Percentiles rank a stretch among this genome's conserved stretches.
Evolutionary conservation across 2,113 vertebrate genomes (phyloP).

Genomic region (Phylloscopus trochiloides): DNA sequence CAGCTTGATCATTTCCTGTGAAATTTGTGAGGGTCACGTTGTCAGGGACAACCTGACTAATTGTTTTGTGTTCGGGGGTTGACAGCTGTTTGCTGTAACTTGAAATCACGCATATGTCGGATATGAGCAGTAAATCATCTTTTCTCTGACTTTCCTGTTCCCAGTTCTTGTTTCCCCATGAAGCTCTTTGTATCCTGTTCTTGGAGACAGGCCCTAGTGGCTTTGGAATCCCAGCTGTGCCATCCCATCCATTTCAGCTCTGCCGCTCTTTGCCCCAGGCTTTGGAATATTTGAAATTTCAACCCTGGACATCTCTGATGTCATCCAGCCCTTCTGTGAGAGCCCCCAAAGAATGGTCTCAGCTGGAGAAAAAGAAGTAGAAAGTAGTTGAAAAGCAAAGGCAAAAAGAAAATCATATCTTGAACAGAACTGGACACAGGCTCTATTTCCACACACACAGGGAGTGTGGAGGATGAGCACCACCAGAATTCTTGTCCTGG

Average conservation of each 20-base stretch:
- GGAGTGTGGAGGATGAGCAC: neutral
- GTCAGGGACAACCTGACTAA: constrained; percentile 23
- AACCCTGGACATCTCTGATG: neutral
- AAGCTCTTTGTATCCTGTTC: neutral
- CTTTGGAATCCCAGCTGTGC: constrained; percentile 36
- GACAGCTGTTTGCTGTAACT: constrained; percentile 49
- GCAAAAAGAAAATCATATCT: neutral
- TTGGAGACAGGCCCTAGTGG: neutral
- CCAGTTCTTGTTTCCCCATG: neutral
- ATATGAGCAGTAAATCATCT: constrained; percentile 32
- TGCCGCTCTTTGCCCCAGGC: neutral
- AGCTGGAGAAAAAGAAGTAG: neutral
- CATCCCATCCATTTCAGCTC: neutral
- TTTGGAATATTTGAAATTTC: neutral
- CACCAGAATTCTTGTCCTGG: neutral
- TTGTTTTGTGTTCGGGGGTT: neutral
- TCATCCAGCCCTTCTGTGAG: neutral
- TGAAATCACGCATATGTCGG: neutral
- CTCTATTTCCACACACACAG: neutral
- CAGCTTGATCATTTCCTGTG: neutral
- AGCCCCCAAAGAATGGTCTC: neutral
- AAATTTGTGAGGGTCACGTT: neutral
- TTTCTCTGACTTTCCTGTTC: constrained; percentile 29
- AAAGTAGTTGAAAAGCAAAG: neutral
- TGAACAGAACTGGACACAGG: neutral